A percentile compares a stretch with the other conserved stretches of the same genome.
These are phyloP conservation scores for Adelosebastes latens DNA, from an alignment of 2,797 vertebrate species.

Conservation along the genomic window DNA sequence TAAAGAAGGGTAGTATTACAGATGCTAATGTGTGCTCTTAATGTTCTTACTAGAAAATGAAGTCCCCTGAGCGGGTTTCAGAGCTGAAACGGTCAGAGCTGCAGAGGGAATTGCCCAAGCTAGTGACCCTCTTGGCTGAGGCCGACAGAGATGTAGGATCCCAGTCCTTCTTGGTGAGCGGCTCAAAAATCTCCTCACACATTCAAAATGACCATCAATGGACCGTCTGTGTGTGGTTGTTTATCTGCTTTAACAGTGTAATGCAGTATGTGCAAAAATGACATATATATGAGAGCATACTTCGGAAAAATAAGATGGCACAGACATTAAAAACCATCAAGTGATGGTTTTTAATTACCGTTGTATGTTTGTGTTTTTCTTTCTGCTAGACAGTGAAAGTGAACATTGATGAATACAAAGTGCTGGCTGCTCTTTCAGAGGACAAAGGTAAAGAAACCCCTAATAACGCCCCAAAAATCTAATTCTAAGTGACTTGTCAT, in stretches of 20 bases:
- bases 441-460: slow-evolving; percentile 44
- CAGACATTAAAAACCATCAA: background rate
- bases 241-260: background rate
- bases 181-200: background rate
- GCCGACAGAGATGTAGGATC: slow-evolving; percentile 14
- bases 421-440: slow-evolving; percentile 29
- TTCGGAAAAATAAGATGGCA: background rate
- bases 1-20: background rate
- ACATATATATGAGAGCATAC: background rate
- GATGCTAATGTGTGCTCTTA: background rate
- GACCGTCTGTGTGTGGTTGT: background rate
- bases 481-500: background rate
- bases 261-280: background rate
- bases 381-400: slow-evolving; percentile 43
- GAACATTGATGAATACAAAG: slow-evolving; percentile 12
- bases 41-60: slow-evolving; percentile 44
- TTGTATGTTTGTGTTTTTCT: background rate
- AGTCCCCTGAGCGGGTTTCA: slow-evolving; percentile 21
- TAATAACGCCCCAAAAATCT: background rate
- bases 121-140: slow-evolving; percentile 8
- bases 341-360: background rate
- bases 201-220: background rate
- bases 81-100: background rate
- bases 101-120: background rate
- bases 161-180: slow-evolving; percentile 27